Conservation (phyloP, 2,797 vertebrate genomes). For the Diglossa cyanea region DNA sequence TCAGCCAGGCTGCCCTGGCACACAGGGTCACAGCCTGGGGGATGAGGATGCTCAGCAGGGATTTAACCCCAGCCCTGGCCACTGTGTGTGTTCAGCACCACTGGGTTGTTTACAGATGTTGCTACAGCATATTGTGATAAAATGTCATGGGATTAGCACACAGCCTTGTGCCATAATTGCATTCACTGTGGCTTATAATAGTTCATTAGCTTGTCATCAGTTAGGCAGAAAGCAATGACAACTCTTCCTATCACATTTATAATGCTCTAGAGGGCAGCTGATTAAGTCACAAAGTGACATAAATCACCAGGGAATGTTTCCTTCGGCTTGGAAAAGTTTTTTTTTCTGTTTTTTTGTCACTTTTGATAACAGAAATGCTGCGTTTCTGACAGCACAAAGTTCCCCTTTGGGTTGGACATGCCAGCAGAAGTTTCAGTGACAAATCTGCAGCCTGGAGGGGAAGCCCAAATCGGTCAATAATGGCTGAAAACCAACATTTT, state of each 20-base stretch:
- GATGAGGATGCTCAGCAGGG: neutral
- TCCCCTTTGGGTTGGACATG: neutral
- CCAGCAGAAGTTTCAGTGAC: neutral
- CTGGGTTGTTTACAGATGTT: neutral
- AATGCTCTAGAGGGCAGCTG: constrained; percentile 31
- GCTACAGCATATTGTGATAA: neutral
- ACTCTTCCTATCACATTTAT: constrained; percentile 46
- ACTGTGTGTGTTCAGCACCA: neutral
- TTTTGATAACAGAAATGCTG: neutral
- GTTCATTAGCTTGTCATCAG: constrained; percentile 61
- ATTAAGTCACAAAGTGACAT: constrained; percentile 38
- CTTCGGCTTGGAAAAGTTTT: neutral
- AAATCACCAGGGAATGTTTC: constrained; percentile 15
- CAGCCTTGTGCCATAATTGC: constrained; percentile 28
- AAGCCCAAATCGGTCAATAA: neutral
- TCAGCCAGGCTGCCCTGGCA: neutral
- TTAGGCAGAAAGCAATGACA: constrained; percentile 57
- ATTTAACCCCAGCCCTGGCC: neutral
- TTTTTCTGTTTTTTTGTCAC: neutral
- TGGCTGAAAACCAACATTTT: neutral
- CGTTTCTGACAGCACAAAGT: neutral
- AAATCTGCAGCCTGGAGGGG: neutral
- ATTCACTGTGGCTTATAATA: constrained; percentile 39
- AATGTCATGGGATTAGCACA: constrained; percentile 35
- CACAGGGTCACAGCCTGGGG: neutral